phyloP scores from a whole-genome alignment of 64 coral and sea anemone species.

The Stichodactyla helianthus region DNA sequence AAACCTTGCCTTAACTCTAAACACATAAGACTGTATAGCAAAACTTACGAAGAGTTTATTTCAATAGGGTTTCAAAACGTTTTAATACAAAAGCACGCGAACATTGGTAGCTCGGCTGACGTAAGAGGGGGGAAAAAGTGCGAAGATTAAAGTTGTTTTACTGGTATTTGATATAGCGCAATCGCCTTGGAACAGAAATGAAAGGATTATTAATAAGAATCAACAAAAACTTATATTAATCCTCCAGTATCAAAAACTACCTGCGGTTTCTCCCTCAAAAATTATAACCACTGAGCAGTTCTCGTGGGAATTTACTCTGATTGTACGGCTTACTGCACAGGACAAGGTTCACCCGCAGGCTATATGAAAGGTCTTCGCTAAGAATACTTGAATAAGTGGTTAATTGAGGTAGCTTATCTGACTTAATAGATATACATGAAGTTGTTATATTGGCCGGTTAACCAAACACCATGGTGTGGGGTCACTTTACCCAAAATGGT shows the following conservation, averaged over 20 bases:
- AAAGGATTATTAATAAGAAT: no score
- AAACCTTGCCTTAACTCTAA: conserved; percentile 2
- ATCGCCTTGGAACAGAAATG: no score
- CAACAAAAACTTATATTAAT: not conserved
- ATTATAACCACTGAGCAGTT: not conserved
- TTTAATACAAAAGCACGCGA: not conserved
- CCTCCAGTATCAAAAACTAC: not conserved
- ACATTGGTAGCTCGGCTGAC: not conserved
- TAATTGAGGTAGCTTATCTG: conserved; percentile 13
- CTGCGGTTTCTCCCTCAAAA: not conserved
- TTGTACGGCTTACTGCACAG: not conserved
- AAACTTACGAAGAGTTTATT: not conserved
- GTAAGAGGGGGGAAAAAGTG: not conserved
- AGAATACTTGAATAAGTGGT: not conserved
- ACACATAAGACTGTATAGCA: not conserved
- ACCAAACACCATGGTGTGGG: not conserved
- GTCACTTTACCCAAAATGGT: not conserved
- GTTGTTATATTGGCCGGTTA: not conserved
- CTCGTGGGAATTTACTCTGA: not conserved
- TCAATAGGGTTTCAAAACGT: not conserved
- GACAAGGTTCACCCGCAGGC: not conserved
- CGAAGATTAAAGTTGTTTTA: not conserved
- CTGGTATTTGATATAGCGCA: no score
- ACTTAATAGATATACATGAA: conserved; percentile 5
- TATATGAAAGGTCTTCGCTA: not conserved